Evolutionary conservation across 2,113 vertebrate genomes (phyloP).

Genomic region (Apus apus): DNA sequence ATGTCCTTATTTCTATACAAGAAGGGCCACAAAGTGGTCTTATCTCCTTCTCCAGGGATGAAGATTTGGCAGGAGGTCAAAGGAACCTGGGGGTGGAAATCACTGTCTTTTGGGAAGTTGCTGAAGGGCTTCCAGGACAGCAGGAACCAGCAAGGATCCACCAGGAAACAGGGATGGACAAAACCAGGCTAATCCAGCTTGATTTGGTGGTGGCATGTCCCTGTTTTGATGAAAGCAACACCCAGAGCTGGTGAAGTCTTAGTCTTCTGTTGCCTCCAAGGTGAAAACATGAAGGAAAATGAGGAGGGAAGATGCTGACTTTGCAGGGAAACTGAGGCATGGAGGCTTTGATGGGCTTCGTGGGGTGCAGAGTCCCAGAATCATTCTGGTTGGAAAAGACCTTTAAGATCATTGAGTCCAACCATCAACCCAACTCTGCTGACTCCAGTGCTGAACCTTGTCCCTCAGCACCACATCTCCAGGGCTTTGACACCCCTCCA

Average conservation of each 20-base stretch:
- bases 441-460: no score
- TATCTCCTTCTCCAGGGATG: rapidly evolving
- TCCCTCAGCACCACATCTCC: no score
- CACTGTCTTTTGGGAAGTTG: not conserved
- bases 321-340: not conserved
- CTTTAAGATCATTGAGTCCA: no score
- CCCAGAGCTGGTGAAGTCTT: not conserved
- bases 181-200: not conserved
- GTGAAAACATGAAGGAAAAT: not conserved
- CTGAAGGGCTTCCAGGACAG: not conserved
- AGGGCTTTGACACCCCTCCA: no score
- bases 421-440: no score
- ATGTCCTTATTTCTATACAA: not conserved
- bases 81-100: not conserved
- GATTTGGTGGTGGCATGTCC: not conserved
- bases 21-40: not conserved
- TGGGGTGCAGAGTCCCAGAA: not conserved
- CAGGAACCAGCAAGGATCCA: not conserved
- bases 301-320: not conserved
- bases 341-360: not conserved
- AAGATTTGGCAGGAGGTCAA: not conserved
- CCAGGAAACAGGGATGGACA: not conserved
- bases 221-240: not conserved
- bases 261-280: not conserved
- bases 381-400: no score